Conservation (phyloP, 2,797 vertebrate species). For the Florisuga fusca region DNA sequence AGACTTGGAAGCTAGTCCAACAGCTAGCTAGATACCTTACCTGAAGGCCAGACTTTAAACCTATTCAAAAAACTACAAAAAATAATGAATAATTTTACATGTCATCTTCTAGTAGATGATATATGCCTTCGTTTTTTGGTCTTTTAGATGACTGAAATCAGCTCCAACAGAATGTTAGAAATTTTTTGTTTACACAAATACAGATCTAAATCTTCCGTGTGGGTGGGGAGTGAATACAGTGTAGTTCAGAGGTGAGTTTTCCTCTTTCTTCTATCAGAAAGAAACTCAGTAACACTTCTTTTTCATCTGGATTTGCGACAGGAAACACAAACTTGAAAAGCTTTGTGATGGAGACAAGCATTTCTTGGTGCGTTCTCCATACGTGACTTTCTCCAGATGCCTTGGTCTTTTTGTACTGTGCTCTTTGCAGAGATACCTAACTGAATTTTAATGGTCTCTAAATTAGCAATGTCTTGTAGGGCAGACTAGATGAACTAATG, state of each 20-base stretch:
- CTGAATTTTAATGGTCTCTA: neutral
- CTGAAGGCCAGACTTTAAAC: neutral
- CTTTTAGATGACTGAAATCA: neutral
- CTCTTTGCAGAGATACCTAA: neutral
- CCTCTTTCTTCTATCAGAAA: neutral
- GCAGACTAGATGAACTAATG: neutral
- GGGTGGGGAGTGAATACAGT: neutral
- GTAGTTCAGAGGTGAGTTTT: neutral
- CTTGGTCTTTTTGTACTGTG: neutral
- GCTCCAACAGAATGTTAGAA: neutral
- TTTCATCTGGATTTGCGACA: neutral
- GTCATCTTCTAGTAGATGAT: neutral
- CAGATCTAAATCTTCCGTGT: neutral
- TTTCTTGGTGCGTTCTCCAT: neutral
- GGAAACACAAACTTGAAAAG: neutral
- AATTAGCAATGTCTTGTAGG: neutral
- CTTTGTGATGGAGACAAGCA: neutral
- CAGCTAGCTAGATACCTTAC: neutral
- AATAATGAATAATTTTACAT: neutral
- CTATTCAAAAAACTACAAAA: neutral
- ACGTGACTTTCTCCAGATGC: neutral
- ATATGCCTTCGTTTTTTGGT: rapidly evolving
- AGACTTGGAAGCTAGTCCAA: neutral
- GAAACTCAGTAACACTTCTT: neutral
- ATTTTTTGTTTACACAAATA: neutral